Evolutionary conservation across 2,797 vertebrate genomes (phyloP), one percentile per base, ranked within the genome.

Genomic region (Capromys pilorides): DNA sequence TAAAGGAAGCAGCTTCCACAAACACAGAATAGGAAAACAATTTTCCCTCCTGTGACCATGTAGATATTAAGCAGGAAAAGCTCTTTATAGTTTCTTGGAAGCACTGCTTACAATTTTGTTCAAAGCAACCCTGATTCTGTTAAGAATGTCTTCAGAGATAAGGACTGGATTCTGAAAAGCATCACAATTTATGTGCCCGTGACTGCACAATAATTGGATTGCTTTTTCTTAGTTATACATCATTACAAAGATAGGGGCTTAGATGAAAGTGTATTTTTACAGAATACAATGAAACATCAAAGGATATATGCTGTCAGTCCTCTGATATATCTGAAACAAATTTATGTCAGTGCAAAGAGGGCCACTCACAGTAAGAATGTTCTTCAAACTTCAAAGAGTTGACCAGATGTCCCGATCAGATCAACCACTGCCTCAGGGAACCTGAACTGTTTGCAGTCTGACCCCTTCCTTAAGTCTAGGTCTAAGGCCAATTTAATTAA

Each of bases 141-240:
- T 86, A 90, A 92, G 90, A 92, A 88, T 21, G 39, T 67, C 86
- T 94, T 80, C 64, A 79, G 71, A 81, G 41, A 66, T 26, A 67
- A 2, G 67, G 31, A 31, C 69, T 80, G 33, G 59, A 78, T 45
- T 83, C 67, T 18, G 19, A 80, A 88, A 62, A 41, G 14, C 19
- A 24, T 88, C 61, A 18, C 19, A 18, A 36, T 96, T 94, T 98
- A 78, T 2, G 0, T 82, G 92, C 54, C 90, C 9, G 0, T 92
- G 96, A 77, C 81, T 94, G 96, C 19, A 39, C 84, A 91, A 96
- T 97, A 97, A 98, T 96, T 98, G 92, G 97, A 97, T 96, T 97
- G 93, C 82, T 97, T 95, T 57, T 95, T 73, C 88, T 97, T 98
- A 98, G 98, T 98, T 98, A 95, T 41, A 92, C 39, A 75, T 96